phyloP scores from a whole-genome alignment of 2,888 invertebrate species.

The Agrochola lychnidis region DNA sequence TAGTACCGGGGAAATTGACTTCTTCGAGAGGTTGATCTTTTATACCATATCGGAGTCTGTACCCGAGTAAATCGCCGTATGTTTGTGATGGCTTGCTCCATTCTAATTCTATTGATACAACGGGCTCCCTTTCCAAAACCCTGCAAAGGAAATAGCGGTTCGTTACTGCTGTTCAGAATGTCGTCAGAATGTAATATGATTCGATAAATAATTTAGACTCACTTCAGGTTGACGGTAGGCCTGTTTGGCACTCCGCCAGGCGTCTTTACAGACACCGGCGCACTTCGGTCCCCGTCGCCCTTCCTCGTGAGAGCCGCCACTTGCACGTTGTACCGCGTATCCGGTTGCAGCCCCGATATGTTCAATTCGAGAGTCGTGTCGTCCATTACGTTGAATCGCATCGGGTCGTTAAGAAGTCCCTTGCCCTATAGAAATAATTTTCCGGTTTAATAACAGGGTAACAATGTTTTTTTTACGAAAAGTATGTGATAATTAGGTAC shows the following conservation, averaged over 20 bases:
- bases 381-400: constrained; percentile 96
- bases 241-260: constrained; percentile 98
- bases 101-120: constrained; percentile 96
- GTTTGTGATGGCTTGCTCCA: constrained; percentile 98
- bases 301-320: constrained; percentile 98
- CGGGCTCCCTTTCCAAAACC: constrained; percentile 96
- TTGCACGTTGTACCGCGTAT: constrained; percentile 98
- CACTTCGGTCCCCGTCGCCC: constrained; percentile 98
- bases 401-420: constrained; percentile 95
- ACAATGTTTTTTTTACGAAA: background rate
- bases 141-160: constrained; percentile 84
- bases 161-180: constrained; percentile 47
- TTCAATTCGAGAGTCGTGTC: constrained; percentile 94
- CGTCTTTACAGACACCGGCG: constrained; percentile 96
- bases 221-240: constrained; percentile 95
- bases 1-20: constrained; percentile 93
- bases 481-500: constrained; percentile 23
- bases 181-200: constrained; percentile 46
- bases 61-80: constrained; percentile 96
- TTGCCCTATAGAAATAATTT: constrained; percentile 89
- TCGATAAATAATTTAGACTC: constrained; percentile 74
- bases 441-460: constrained; percentile 12
- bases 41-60: constrained; percentile 96
- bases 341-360: constrained; percentile 97
- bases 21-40: constrained; percentile 95